Conservation (phyloP, 1,140 invertebrate genomes). For the Lucilia sericata region DNA sequence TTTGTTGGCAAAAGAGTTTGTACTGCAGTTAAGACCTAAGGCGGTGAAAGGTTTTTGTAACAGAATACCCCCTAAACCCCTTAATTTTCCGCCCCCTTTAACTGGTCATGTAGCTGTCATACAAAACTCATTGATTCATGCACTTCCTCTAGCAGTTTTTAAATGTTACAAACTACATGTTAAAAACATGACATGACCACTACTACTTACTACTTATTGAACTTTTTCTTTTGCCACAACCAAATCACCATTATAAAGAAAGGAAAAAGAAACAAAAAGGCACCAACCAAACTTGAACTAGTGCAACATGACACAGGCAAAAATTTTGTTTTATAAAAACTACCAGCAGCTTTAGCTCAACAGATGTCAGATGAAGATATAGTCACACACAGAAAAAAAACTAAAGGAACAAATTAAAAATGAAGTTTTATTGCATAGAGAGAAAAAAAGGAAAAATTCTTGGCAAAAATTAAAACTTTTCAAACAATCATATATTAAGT, state of each 20-base stretch:
- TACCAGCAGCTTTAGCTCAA: not conserved
- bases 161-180: not conserved
- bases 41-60: not conserved
- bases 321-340: not conserved
- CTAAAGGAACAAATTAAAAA: no score
- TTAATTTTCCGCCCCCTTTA: not conserved
- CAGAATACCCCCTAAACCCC: no score
- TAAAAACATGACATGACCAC: slow-evolving; percentile 15
- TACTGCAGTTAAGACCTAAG: not conserved
- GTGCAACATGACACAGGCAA: not conserved
- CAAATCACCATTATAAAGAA: not conserved
- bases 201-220: not conserved
- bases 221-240: not conserved
- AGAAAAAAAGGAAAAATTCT: not conserved
- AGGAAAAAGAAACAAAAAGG: not conserved
- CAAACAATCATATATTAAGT: not conserved
- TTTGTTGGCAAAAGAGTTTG: not conserved
- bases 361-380: slow-evolving; percentile 1
- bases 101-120: not conserved
- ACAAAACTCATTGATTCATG: not conserved
- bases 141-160: not conserved
- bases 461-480: not conserved
- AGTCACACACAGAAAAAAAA: not conserved
- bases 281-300: not conserved
- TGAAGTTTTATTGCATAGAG: no score